Conservation (phyloP, 2,113 vertebrate genomes). For the Xiphophorus couchianus region DNA sequence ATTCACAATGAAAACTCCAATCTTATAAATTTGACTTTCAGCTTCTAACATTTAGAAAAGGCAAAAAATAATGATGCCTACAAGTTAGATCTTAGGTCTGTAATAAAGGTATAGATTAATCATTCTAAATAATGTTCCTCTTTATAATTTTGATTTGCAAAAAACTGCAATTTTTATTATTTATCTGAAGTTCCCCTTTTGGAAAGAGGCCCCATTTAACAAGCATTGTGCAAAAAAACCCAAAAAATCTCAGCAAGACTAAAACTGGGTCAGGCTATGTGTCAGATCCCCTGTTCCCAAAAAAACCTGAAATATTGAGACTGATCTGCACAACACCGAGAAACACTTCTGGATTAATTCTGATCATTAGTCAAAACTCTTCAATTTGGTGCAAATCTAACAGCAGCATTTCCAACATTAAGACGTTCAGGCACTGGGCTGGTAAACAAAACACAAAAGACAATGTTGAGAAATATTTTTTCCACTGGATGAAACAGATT, state of each 20-base stretch:
- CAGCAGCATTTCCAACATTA: background rate
- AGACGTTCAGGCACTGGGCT: background rate
- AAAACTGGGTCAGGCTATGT: background rate
- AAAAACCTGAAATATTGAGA: background rate
- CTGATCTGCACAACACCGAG: background rate
- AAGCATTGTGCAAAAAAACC: background rate
- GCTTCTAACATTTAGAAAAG: background rate
- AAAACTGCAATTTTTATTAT: background rate
- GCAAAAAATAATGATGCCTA: background rate
- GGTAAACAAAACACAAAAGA: background rate
- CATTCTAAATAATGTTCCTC: too few relatives aligned
- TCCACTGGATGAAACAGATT: background rate
- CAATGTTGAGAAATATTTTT: background rate
- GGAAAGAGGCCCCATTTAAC: background rate
- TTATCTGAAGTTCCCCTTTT: background rate
- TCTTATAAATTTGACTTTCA: background rate
- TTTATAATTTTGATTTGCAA: too few relatives aligned
- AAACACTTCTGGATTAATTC: background rate
- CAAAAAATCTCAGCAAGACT: background rate
- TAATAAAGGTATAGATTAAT: background rate
- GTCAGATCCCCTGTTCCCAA: background rate
- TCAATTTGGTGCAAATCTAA: background rate
- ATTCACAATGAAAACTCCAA: background rate
- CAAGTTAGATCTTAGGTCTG: background rate
- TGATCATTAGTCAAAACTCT: background rate